Evolutionary conservation across 1,140 invertebrate genomes (phyloP), one percentile per base, ranked within the genome.

Genomic region (Adoxophyes honmai): DNA sequence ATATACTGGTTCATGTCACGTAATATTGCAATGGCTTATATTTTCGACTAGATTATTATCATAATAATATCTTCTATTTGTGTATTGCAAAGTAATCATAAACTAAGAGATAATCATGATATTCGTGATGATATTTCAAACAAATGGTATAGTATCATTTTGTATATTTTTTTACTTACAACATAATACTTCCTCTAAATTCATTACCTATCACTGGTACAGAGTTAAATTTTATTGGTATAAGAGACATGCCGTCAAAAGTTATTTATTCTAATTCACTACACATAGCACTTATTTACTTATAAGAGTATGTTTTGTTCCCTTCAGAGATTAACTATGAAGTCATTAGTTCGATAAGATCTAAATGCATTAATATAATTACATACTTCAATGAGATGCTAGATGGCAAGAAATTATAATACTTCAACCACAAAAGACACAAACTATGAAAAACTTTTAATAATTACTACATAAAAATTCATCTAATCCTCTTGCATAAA

Each of bases 11-110:
- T 69, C 66, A 74, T n/a, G n/a, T n/a, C 75, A 78, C 39, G n/a
- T 44, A 73, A 68, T 86, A 87, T 85, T 85, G 81, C 78, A 81
- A 85, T 85, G 82, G 85, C 85, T 81, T 79, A 78, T 76, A 80
- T 70, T 82, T 82, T 63, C 76, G 83, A 86, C 81, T 88, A 88
- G 81, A 88, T 75, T 61, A 61, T 57, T 56, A 59, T 55, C 36
- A 38, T 48, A 51, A 51, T 14, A 58, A 48, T n/a, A 38, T 55
- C 21, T 33, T 18, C 38, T 16, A 15, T 34, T 42, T 48, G 2
- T n/a, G 35, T 54, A 58, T 58, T 58, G 28, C 42, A 57, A 62
- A 48, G n/a, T 48, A 48, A 21, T 48, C 16, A 21, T 48, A 11
- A 44, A 48, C 42, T 48, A 21, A 0, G 39, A 52, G 42, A 57